phyloP scores from a whole-genome alignment of 2,888 invertebrate genomes.

The Amorpha juglandis region DNA sequence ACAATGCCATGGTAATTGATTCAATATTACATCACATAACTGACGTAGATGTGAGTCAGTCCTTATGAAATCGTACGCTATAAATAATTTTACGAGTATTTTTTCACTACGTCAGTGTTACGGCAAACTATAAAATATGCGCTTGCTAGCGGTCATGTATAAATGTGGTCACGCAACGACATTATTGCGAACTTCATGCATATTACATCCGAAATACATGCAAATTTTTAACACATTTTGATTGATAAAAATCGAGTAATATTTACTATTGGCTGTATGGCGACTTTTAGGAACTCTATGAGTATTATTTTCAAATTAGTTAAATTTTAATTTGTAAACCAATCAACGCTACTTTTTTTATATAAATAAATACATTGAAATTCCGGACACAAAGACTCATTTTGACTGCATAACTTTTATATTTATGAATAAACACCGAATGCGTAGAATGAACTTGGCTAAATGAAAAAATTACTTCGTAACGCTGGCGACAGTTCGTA shows the following conservation, averaged over 20 bases:
- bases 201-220: conserved; percentile 27
- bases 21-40: conserved; percentile 23
- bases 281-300: background rate
- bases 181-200: conserved; percentile 32
- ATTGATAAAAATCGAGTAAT: background rate
- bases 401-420: background rate
- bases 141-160: conserved; percentile 32
- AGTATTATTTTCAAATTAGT: background rate
- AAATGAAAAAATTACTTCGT: conserved; percentile 21
- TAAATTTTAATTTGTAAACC: background rate
- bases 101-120: conserved; percentile 46
- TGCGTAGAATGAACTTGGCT: conserved; percentile 20
- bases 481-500: conserved; percentile 16
- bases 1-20: conserved; percentile 21
- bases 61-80: conserved; percentile 47
- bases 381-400: background rate
- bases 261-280: background rate
- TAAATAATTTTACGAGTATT: conserved; percentile 45
- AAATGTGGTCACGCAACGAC: conserved; percentile 38
- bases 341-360: too few species aligned
- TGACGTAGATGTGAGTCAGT: conserved; percentile 52
- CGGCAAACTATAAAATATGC: conserved; percentile 38
- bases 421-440: conserved; percentile 12
- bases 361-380: background rate
- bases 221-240: background rate